Evolutionary conservation across 2,797 vertebrate genomes (phyloP).

Genomic region (Urocyon cinereoargenteus): DNA sequence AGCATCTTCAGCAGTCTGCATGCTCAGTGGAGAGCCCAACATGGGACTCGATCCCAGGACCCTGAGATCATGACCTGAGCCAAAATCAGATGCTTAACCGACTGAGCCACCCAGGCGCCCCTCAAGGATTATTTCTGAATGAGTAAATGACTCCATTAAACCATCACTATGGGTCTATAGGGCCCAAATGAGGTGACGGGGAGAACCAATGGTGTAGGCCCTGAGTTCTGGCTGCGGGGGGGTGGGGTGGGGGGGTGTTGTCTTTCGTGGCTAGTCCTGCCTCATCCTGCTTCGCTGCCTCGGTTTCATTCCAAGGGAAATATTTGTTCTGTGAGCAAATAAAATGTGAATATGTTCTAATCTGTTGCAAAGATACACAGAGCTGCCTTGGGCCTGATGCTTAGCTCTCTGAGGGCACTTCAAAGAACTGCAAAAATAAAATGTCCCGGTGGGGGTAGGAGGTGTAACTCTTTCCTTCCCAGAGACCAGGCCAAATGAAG

Average conservation of each 20-base stretch:
- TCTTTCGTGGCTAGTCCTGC: conserved; percentile 32
- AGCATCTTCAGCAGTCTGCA: background rate
- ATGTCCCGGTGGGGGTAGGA: background rate
- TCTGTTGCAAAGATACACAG: conserved; percentile 82
- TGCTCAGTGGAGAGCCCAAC: background rate
- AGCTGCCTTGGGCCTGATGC: conserved; percentile 66
- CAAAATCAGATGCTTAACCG: background rate
- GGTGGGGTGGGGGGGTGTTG: background rate
- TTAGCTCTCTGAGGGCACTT: conserved; percentile 77
- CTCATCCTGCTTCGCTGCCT: conserved; percentile 66
- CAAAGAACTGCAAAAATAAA: conserved; percentile 74
- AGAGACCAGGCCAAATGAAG: background rate
- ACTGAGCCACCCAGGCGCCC: background rate
- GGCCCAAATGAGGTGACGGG: background rate
- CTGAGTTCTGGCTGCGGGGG: background rate
- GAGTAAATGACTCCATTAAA: background rate
- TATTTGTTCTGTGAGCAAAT: conserved; percentile 84
- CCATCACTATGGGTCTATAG: background rate
- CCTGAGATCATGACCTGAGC: background rate
- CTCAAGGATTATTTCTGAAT: conserved; percentile 38
- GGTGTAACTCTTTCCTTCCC: conserved; percentile 56
- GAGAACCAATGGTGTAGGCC: background rate
- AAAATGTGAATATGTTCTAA: conserved; percentile 82
- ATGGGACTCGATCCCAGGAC: background rate
- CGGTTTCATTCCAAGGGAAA: conserved; percentile 80